These are phyloP conservation scores for Solea senegalensis DNA, from an alignment of 2,113 vertebrate genomes.

Conservation along the genomic window DNA sequence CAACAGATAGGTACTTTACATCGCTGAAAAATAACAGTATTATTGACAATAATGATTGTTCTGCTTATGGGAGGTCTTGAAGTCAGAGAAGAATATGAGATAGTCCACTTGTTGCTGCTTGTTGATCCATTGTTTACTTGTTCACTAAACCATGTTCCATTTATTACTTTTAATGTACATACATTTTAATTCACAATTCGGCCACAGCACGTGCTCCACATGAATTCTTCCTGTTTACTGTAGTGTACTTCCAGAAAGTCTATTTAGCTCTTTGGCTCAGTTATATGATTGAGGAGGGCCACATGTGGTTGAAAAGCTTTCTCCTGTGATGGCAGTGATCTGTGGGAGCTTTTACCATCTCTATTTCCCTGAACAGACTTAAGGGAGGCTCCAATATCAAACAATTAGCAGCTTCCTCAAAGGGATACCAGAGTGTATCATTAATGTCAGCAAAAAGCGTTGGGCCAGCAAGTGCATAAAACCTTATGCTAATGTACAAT, in stretches of 20 bases:
- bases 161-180: too few relatives aligned
- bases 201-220: not conserved
- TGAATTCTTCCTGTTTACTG: not conserved
- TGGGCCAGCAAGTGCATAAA: constrained; percentile 12
- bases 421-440: constrained; percentile 47
- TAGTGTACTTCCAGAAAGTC: constrained; percentile 28
- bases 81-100: too few relatives aligned
- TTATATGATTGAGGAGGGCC: constrained; percentile 9
- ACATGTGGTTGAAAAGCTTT: constrained; percentile 45
- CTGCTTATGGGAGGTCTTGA: too few relatives aligned
- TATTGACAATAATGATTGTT: too few relatives aligned
- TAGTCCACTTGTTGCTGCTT: too few relatives aligned
- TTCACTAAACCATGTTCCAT: too few relatives aligned
- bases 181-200: not conserved
- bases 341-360: constrained; percentile 68
- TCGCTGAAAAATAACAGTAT: too few relatives aligned
- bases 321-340: constrained; percentile 43
- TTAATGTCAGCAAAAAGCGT: constrained; percentile 55
- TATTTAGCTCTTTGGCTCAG: constrained; percentile 37
- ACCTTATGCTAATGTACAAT: constrained; percentile 28
- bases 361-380: constrained; percentile 63
- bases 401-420: constrained; percentile 61
- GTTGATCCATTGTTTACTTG: too few relatives aligned
- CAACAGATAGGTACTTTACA: too few relatives aligned
- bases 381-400: constrained; percentile 49